phyloP scores from a whole-genome alignment of 2,113 vertebrate species.

The Pholis gunnellus region DNA sequence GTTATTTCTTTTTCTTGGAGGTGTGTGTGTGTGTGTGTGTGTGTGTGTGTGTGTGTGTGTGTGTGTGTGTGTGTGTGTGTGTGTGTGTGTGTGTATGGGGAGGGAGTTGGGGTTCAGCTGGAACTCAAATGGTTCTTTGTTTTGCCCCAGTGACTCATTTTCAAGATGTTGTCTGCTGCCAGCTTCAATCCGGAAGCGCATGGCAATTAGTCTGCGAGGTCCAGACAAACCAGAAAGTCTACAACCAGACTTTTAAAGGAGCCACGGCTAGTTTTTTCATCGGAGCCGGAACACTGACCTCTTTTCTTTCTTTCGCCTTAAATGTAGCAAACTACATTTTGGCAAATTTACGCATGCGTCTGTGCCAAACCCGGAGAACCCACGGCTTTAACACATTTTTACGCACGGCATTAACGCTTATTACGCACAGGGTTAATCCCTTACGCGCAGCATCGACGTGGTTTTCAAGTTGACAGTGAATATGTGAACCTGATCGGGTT shows the following conservation, averaged over 20 bases:
- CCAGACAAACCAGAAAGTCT: conserved; percentile 97
- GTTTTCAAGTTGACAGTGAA: conserved; percentile 35
- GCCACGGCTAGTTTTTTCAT: conserved; percentile 65
- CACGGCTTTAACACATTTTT: conserved; percentile 24
- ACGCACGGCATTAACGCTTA: conserved; percentile 50
- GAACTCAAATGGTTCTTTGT: conserved; percentile 96
- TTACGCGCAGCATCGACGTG: conserved; percentile 5
- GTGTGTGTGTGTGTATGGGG: conserved; percentile 6
- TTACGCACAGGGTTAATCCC: conserved; percentile 53
- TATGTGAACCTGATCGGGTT: not conserved
- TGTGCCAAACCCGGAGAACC: conserved; percentile 8
- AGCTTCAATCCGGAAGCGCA: conserved; percentile 99
- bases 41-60: conserved; percentile 30
- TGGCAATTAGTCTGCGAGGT: conserved; percentile 95
- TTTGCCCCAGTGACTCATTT: conserved; percentile 96
- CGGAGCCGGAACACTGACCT: conserved; percentile 14
- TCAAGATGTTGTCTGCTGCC: conserved; percentile 99
- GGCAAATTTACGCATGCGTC: conserved; percentile 3
- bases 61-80: conserved; percentile 24
- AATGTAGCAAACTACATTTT: not conserved
- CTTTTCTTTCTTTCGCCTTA: not conserved
- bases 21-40: not conserved
- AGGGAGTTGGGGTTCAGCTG: conserved; percentile 37
- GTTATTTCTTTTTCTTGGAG: conserved; percentile 37
- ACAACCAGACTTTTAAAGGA: conserved; percentile 85